Evolutionary conservation across 2,113 vertebrate species (phyloP).

Genomic region (Cyanoderma ruficeps): DNA sequence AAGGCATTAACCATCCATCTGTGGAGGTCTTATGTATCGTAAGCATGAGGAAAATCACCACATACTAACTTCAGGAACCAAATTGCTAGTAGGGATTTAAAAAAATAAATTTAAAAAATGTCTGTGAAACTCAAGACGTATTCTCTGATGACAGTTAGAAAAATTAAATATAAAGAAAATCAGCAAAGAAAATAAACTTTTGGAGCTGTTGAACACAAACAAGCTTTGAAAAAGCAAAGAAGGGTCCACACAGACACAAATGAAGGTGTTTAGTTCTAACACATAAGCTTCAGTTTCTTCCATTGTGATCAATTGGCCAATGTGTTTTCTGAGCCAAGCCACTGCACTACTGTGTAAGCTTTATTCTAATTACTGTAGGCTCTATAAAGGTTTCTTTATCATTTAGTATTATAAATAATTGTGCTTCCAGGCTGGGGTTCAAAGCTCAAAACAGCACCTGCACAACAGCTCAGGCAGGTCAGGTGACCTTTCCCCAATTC

Average conservation of each 20-base stretch:
- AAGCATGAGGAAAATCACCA: background rate
- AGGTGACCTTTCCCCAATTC: constrained; percentile 72
- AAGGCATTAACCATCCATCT: background rate
- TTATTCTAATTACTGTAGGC: constrained; percentile 66
- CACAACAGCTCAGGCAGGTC: constrained; percentile 71
- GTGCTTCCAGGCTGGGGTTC: constrained; percentile 68
- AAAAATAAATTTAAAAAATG: background rate
- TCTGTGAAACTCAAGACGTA: background rate
- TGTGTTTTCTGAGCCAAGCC: background rate
- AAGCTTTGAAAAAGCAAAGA: background rate
- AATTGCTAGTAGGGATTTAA: background rate
- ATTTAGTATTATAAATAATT: constrained; percentile 74
- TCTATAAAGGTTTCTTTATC: constrained; percentile 65
- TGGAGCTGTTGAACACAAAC: background rate
- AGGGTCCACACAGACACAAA: constrained; percentile 2
- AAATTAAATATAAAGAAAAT: background rate
- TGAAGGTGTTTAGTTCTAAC: background rate
- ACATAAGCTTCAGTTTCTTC: constrained; percentile 23
- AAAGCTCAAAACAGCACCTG: constrained; percentile 66
- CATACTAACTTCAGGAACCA: background rate
- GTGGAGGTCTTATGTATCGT: background rate
- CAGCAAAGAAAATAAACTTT: background rate
- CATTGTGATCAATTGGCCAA: background rate
- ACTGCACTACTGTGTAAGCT: constrained; percentile 19
- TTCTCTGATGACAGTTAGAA: background rate